Percentiles rank a stretch among this genome's conserved stretches.
Evolutionary conservation across 2,113 vertebrate genomes (phyloP).

Genomic region (Pontoporia blainvillei): DNA sequence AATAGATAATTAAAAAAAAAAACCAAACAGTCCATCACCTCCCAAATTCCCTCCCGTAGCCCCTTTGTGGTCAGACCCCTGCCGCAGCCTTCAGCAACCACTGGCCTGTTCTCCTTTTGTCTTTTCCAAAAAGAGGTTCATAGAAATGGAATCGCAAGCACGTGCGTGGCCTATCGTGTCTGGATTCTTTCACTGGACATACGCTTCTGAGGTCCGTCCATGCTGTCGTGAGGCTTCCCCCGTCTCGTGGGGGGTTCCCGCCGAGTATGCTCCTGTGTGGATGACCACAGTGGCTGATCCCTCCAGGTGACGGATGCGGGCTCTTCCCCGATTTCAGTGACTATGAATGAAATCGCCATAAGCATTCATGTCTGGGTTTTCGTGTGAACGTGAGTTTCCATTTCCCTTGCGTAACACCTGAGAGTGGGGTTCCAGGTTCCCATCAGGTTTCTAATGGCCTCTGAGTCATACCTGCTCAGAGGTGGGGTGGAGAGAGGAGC

Average conservation of each 20-base stretch:
- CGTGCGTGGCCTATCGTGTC: background rate
- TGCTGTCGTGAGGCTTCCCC: background rate
- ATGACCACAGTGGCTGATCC: too few species aligned
- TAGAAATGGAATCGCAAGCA: background rate
- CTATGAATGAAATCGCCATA: background rate
- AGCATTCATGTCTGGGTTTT: background rate
- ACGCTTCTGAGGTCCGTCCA: accelerated
- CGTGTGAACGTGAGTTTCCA: background rate
- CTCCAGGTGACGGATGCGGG: too few species aligned
- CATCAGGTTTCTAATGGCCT: background rate
- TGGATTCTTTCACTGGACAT: background rate
- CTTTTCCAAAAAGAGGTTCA: background rate
- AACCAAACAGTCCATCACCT: too few species aligned
- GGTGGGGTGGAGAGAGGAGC: background rate
- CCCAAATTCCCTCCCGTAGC: too few species aligned
- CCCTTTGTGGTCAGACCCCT: background rate
- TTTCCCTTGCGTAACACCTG: background rate
- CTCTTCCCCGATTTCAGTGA: background rate
- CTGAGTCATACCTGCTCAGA: too few species aligned
- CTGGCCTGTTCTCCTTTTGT: background rate
- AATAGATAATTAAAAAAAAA: too few species aligned
- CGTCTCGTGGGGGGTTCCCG: accelerated
- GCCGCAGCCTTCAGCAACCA: background rate
- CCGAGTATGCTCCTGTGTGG: background rate
- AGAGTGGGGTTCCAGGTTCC: background rate